phyloP scores from a whole-genome alignment of 2,888 invertebrate species.

The Notocelia uddmanniana region DNA sequence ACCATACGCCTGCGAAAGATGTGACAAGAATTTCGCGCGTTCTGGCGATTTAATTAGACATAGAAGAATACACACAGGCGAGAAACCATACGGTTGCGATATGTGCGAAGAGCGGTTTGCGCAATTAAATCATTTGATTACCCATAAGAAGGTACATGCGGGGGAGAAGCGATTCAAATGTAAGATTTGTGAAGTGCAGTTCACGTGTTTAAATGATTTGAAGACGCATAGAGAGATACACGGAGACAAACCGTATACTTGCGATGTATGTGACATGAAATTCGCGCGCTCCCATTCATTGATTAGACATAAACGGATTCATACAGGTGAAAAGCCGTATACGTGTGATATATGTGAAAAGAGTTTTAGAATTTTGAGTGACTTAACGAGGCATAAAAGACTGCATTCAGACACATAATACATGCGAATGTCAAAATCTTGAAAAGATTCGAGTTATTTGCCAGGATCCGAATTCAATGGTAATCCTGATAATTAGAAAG shows the following conservation, averaged over 20 bases:
- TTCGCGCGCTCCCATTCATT: neutral
- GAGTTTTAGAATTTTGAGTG: too few species aligned
- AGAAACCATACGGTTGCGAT: neutral
- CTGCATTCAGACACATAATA: too few species aligned
- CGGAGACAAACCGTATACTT: neutral
- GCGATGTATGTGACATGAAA: neutral
- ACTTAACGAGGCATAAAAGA: too few species aligned
- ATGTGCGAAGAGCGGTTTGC: neutral
- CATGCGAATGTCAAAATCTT: too few species aligned
- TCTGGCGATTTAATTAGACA: neutral
- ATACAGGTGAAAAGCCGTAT: neutral
- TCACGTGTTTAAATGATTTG: neutral
- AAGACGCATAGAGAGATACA: neutral
- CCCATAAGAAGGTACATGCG: neutral
- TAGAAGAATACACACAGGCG: neutral
- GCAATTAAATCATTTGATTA: neutral
- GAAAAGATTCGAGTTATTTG: too few species aligned
- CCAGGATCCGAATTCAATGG: too few species aligned
- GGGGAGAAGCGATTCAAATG: neutral
- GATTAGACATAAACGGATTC: neutral
- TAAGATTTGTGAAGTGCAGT: neutral
- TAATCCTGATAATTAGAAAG: too few species aligned
- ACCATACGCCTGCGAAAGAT: neutral
- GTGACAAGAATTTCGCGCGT: neutral
- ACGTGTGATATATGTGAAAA: neutral